phyloP scores from a whole-genome alignment of 1,140 invertebrate species.

The Solenopsis invicta region DNA sequence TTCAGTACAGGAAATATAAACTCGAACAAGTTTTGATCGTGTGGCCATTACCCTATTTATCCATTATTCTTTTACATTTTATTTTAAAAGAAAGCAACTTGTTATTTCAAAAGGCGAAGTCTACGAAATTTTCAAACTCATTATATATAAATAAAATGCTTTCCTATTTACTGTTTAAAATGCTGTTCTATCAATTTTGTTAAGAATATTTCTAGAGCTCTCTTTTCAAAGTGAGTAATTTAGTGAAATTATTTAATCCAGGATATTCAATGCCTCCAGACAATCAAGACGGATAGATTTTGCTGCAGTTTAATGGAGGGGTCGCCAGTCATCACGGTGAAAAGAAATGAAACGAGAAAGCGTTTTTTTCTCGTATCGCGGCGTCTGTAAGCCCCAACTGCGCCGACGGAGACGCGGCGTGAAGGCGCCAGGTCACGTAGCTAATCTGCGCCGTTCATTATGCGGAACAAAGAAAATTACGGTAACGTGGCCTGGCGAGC shows the following conservation, averaged over 20 bases:
- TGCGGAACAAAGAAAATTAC: constrained; percentile 72
- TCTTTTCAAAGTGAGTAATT: not conserved
- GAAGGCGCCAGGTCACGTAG: constrained; percentile 74
- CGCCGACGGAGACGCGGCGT: constrained; percentile 46
- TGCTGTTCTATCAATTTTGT: not conserved
- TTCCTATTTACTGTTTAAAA: not conserved
- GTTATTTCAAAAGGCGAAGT: not conserved
- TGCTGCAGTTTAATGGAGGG: not conserved
- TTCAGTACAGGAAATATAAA: not conserved
- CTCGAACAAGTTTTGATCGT: not conserved
- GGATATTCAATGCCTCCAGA: not conserved
- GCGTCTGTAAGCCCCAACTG: constrained; percentile 13
- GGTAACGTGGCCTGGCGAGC: constrained; percentile 52
- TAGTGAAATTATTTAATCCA: not conserved
- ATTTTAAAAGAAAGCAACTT: not conserved
- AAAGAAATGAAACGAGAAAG: constrained; percentile 19
- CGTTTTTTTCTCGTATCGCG: constrained; percentile 20
- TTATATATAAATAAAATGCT: not conserved
- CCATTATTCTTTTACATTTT: not conserved
- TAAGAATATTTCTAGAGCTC: not conserved
- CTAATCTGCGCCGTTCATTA: constrained; percentile 76
- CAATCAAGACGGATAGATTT: not conserved
- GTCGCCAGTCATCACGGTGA: not conserved
- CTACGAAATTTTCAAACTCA: not conserved
- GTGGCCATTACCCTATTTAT: not conserved